phyloP scores from a whole-genome alignment of 1,140 invertebrate species.

The Brachionus asplanchnoidis region DNA sequence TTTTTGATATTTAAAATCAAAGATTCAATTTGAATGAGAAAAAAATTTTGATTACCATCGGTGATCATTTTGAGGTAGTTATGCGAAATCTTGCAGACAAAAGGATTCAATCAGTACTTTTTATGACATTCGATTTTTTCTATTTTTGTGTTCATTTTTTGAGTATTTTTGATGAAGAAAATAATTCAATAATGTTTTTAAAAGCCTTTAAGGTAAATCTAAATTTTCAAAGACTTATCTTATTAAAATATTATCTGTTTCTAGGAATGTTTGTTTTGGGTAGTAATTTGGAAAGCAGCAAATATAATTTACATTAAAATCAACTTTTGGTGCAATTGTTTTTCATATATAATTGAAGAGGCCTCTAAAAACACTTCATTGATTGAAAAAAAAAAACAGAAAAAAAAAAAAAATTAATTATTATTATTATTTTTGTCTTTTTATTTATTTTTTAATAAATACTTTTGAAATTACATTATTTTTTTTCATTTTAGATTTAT shows the following conservation, averaged over 20 bases:
- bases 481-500: not conserved
- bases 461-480: not conserved
- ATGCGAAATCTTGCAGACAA: slow-evolving; percentile 1
- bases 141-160: slow-evolving; percentile 27
- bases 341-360: slow-evolving; percentile 12
- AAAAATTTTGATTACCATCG: slow-evolving; percentile 17
- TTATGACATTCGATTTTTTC: slow-evolving; percentile 21
- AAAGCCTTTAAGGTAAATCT: slow-evolving; percentile 7
- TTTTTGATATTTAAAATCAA: not conserved
- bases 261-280: slow-evolving; percentile 3
- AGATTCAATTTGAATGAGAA: slow-evolving; percentile 20
- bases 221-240: not conserved
- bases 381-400: slow-evolving; percentile 20
- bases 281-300: slow-evolving; percentile 27
- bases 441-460: slow-evolving; percentile 12
- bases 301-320: slow-evolving; percentile 4
- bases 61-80: slow-evolving; percentile 14
- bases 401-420: slow-evolving; percentile 18
- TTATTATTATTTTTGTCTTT: slow-evolving; percentile 14
- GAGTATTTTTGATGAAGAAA: slow-evolving; percentile 25
- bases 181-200: slow-evolving; percentile 19
- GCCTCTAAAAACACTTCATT: slow-evolving; percentile 8
- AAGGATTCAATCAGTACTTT: not conserved
- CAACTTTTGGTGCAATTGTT: slow-evolving; percentile 19
- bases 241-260: not conserved